phyloP scores from a whole-genome alignment of 1,140 invertebrate genomes.

The Polypedilum vanderplanki region DNA sequence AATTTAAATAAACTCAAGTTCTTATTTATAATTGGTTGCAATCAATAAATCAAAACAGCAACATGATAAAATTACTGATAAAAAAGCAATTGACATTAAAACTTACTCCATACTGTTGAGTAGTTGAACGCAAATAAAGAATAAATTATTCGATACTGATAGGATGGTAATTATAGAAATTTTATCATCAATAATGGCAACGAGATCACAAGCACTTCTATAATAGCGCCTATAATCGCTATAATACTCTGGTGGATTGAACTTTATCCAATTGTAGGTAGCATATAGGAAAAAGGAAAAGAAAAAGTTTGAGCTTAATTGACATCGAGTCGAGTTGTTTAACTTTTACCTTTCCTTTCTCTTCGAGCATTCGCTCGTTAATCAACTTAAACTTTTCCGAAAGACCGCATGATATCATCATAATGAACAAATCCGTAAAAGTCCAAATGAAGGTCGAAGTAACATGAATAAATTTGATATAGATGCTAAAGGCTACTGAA shows the following conservation, averaged over 20 bases:
- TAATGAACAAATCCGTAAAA: conserved; percentile 43
- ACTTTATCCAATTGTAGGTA: not conserved
- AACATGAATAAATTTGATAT: conserved; percentile 39
- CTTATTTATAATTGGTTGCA: too few relatives aligned
- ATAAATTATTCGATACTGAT: conserved; percentile 42
- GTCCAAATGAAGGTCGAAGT: conserved; percentile 41
- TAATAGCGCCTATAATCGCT: conserved; percentile 39
- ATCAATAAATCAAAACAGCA: too few relatives aligned
- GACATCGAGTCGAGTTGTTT: not conserved
- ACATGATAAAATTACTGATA: too few relatives aligned
- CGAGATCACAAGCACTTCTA: conserved; percentile 40
- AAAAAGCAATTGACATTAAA: not conserved
- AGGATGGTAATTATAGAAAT: conserved; percentile 43
- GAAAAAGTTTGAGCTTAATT: not conserved
- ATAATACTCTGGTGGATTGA: conserved; percentile 33
- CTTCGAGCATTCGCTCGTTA: conserved; percentile 38
- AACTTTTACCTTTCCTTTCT: conserved; percentile 39
- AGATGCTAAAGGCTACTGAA: conserved; percentile 34
- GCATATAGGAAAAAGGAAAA: not conserved
- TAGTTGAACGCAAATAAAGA: conserved; percentile 42
- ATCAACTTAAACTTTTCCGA: conserved; percentile 38
- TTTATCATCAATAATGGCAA: conserved; percentile 38
- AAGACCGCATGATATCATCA: conserved; percentile 41
- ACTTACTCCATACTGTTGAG: conserved; percentile 26
- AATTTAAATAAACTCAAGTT: too few relatives aligned